Evolutionary conservation across 1,140 invertebrate genomes (phyloP).

Genomic region (Lutraria rhynchaena): DNA sequence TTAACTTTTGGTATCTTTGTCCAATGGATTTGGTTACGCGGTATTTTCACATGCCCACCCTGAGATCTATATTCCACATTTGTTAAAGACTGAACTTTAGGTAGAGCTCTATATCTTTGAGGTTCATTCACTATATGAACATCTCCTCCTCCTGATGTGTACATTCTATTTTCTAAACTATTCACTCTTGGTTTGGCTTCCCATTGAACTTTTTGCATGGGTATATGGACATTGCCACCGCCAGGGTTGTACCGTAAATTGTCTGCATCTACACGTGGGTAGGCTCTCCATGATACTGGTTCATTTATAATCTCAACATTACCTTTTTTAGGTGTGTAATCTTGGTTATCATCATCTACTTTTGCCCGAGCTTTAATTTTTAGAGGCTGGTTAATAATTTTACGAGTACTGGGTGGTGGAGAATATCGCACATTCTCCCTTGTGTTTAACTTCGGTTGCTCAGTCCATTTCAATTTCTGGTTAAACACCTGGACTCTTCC

Average conservation of each 20-base stretch:
- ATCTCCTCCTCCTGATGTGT: constrained; percentile 70
- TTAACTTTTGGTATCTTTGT: constrained; percentile 87
- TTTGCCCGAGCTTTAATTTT: constrained; percentile 44
- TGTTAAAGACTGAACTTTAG: constrained; percentile 69
- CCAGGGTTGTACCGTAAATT: constrained; percentile 69
- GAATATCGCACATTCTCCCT: constrained; percentile 54
- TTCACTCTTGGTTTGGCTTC: constrained; percentile 71
- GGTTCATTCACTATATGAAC: constrained; percentile 86
- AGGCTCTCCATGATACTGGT: constrained; percentile 61
- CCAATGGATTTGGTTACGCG: constrained; percentile 34
- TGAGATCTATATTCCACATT: constrained; percentile 65
- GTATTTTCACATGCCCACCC: constrained; percentile 45
- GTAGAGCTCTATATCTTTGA: constrained; percentile 90
- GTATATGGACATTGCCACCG: constrained; percentile 75
- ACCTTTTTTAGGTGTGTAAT: constrained; percentile 31
- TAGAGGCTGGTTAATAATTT: constrained; percentile 45
- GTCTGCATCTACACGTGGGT: constrained; percentile 71
- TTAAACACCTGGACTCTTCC: constrained; percentile 25
- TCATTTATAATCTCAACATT: constrained; percentile 56
- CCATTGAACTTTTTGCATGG: constrained; percentile 87
- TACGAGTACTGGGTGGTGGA: constrained; percentile 39
- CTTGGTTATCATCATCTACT: constrained; percentile 46
- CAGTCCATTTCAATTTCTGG: constrained; percentile 61
- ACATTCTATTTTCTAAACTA: constrained; percentile 71
- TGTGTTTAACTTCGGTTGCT: constrained; percentile 54